Base-by-base conservation (phyloP, 64 coral and sea anemone species). In the Hydrozoanthus tunicans region DNA sequence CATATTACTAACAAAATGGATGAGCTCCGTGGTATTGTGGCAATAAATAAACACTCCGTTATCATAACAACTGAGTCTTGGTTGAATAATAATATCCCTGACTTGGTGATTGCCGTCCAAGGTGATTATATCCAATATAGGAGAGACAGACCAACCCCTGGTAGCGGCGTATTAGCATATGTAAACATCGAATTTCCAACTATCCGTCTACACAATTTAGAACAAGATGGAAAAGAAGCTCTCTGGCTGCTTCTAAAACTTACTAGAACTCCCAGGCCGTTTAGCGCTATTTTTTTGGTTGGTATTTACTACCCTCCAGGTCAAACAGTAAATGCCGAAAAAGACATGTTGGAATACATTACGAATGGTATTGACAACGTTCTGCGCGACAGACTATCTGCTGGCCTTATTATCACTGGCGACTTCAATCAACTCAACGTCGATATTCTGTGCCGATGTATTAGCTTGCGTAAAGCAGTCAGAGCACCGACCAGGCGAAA, bases 341-440 rank as follows among this genome's bases (percentile, higher is more conserved):
- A 20, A 20, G 20, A 20, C 20, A 20, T 20, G 59, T 6, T 61
- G 9, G 59, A 61, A 6, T 61, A 61, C 9, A 5, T 61, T 61
- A 61, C 59, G 9, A 61, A 61, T 9, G 5, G 59, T 61, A 65
- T 79, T 11, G 75, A 91, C 52, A n/a, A 64, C 5, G 56, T 92
- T 57, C 58, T 92, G 26, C 80, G 77, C 6, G 69, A 85, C 25
- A 70, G 67, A 13, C 80, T 58, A 62, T 92, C 91, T 32, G 75
- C 91, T 78, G 81, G 81, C 17, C 77, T 92, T 65, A 85, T 92
- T 10, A 85, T 92, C 53, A 70, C 91, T 6, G 85, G 85, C 58
- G 70, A 89, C 55, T 86, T 86, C 64, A 88, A 88, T 24, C 72
- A 57, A 70, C 55, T 88, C 13, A 72, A 71, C 12, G 26, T 72